Evolutionary conservation across 2,113 vertebrate species (phyloP).

Genomic region (Nyctibius bracteatus): DNA sequence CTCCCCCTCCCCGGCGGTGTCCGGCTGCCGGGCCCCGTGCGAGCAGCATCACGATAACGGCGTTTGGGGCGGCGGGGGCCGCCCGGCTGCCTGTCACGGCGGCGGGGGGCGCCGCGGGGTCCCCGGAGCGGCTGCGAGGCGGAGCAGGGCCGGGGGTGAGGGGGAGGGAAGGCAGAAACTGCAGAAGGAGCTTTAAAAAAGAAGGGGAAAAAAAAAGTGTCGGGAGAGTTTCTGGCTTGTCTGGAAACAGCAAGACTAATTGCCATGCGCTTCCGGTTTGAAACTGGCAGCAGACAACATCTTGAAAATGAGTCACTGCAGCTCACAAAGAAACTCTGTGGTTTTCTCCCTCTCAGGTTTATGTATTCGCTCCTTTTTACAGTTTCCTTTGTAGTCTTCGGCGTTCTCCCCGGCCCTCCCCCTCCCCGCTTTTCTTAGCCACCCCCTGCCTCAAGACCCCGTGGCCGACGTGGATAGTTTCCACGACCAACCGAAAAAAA

Average conservation of each 20-base stretch:
- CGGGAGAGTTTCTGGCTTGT: conserved; percentile 93
- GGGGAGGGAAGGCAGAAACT: conserved; percentile 48
- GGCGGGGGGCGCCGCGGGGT: not conserved
- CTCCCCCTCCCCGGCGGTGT: not conserved
- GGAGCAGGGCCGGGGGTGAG: not conserved
- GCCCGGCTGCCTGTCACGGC: not conserved
- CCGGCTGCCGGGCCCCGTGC: not conserved
- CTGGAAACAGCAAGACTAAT: conserved; percentile 96
- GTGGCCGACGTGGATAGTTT: conserved; percentile 28
- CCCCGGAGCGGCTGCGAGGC: not conserved
- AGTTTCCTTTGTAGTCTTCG: conserved; percentile 79
- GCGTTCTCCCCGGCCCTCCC: conserved; percentile 26
- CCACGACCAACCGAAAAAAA: not conserved
- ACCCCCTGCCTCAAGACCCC: conserved; percentile 1
- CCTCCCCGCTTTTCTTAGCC: not conserved
- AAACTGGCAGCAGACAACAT: conserved; percentile 98
- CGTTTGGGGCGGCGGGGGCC: not conserved
- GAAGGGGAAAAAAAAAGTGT: conserved; percentile 20
- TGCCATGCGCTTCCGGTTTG: conserved; percentile 99
- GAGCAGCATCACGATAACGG: not conserved
- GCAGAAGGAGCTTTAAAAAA: conserved; percentile 48
- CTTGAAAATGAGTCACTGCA: conserved; percentile 98
- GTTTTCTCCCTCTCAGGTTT: conserved; percentile 81
- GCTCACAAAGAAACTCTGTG: conserved; percentile 97
- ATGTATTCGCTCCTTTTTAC: conserved; percentile 76